Evolutionary conservation across 2,888 invertebrate species (phyloP).

Genomic region (Tryphoninae sp.): DNA sequence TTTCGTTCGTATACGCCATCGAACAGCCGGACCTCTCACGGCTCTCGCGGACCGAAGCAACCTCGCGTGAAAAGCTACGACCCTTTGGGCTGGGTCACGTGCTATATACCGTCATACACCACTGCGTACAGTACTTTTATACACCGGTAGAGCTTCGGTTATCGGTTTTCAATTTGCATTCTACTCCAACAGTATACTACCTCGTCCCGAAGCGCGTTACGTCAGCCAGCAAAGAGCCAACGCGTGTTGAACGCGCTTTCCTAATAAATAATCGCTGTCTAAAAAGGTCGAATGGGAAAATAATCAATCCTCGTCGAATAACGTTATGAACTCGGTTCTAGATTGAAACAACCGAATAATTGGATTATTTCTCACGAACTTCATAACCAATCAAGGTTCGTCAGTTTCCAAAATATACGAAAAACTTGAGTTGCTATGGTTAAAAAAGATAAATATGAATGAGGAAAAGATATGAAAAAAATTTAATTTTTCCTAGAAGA

Average conservation of each 20-base stretch:
- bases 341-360: not conserved
- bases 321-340: not conserved
- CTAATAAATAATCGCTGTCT: constrained; percentile 3
- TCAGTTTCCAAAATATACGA: too few relatives aligned
- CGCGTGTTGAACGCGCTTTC: not conserved
- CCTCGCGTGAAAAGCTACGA: constrained; percentile 1
- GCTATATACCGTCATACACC: not conserved
- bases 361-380: too few relatives aligned
- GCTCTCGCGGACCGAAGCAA: not conserved
- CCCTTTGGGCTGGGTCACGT: constrained; percentile 16
- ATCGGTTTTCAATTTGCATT: constrained; percentile 78
- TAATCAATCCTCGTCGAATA: not conserved
- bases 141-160: constrained; percentile 48
- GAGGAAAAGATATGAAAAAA: too few relatives aligned
- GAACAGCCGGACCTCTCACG: not conserved
- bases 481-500: too few relatives aligned
- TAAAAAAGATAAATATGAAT: too few relatives aligned
- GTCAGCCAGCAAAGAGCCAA: constrained; percentile 56
- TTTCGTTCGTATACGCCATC: not conserved
- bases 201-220: constrained; percentile 65
- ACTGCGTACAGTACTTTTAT: constrained; percentile 9
- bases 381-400: too few relatives aligned
- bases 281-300: not conserved
- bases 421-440: too few relatives aligned
- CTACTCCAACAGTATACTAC: constrained; percentile 63